Evolutionary conservation across 2,113 vertebrate species (phyloP).

Genomic region (Alouatta palliata): DNA sequence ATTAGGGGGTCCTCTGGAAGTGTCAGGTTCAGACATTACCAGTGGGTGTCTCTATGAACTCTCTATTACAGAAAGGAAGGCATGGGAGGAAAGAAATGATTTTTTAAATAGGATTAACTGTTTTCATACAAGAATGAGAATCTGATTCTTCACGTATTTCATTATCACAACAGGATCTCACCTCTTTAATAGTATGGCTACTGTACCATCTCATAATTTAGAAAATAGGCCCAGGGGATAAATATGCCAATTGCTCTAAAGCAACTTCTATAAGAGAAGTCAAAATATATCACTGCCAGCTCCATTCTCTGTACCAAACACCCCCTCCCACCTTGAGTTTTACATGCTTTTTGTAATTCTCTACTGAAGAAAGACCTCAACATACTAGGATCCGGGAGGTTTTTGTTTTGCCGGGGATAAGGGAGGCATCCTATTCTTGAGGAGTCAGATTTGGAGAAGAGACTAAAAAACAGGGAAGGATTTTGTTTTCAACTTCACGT

Average conservation of each 20-base stretch:
- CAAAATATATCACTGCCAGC: not conserved
- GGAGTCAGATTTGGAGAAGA: not conserved
- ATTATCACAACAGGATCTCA: not conserved
- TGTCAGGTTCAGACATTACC: conserved; percentile 17
- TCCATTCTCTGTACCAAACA: not conserved
- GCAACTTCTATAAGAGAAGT: not conserved
- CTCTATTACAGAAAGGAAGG: not conserved
- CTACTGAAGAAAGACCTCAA: not conserved
- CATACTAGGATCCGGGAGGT: not conserved
- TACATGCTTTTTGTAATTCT: not conserved
- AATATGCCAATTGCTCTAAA: not conserved
- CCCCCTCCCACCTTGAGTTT: not conserved
- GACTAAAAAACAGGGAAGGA: not conserved
- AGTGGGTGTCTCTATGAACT: not conserved
- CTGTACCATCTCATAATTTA: not conserved
- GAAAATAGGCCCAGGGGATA: not conserved
- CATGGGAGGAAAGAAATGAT: not conserved
- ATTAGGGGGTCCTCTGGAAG: not conserved
- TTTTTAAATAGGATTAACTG: not conserved
- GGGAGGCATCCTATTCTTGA: not conserved
- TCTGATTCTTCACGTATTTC: conserved; percentile 31
- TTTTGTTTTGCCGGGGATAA: not conserved
- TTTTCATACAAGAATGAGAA: conserved; percentile 19
- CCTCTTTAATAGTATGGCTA: not conserved
- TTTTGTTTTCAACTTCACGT: not conserved